Conservation (phyloP, 2,888 invertebrate genomes). For the Polietes domitor region DNA sequence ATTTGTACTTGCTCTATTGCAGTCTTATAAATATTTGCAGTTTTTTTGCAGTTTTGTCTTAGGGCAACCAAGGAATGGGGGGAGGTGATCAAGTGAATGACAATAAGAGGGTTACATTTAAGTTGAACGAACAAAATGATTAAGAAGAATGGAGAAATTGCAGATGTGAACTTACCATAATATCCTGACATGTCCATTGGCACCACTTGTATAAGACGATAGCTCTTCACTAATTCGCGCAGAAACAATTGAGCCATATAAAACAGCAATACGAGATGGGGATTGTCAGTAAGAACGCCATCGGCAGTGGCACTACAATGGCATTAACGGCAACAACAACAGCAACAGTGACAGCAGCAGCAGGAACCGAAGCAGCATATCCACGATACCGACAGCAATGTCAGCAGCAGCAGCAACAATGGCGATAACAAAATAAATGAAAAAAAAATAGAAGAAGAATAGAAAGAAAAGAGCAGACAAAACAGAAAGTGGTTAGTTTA, state of each 20-base stretch:
- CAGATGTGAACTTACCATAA: slow-evolving; percentile 85
- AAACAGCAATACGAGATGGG: slow-evolving; percentile 92
- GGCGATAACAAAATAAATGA: slow-evolving; percentile 28
- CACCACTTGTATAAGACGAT: slow-evolving; percentile 91
- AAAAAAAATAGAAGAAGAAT: background rate
- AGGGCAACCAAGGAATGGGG: no score
- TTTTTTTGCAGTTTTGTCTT: no score
- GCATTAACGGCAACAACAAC: slow-evolving; percentile 17
- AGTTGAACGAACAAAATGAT: background rate
- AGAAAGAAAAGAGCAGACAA: no score
- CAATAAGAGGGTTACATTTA: background rate
- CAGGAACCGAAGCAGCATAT: no score
- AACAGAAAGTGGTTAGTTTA: slow-evolving; percentile 26
- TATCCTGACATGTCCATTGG: slow-evolving; percentile 96
- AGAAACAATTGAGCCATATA: slow-evolving; percentile 93
- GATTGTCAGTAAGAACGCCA: slow-evolving; percentile 90
- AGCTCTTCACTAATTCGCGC: slow-evolving; percentile 92
- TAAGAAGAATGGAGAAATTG: background rate
- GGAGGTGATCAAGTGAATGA: no score
- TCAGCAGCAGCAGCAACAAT: slow-evolving; percentile 32
- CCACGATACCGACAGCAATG: slow-evolving; percentile 28
- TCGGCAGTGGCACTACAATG: slow-evolving; percentile 88
- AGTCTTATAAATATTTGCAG: no score
- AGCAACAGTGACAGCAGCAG: slow-evolving; percentile 15
- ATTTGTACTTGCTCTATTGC: no score